phyloP scores from a whole-genome alignment of 2,888 invertebrate genomes.

The Flexamia atlantica region DNA sequence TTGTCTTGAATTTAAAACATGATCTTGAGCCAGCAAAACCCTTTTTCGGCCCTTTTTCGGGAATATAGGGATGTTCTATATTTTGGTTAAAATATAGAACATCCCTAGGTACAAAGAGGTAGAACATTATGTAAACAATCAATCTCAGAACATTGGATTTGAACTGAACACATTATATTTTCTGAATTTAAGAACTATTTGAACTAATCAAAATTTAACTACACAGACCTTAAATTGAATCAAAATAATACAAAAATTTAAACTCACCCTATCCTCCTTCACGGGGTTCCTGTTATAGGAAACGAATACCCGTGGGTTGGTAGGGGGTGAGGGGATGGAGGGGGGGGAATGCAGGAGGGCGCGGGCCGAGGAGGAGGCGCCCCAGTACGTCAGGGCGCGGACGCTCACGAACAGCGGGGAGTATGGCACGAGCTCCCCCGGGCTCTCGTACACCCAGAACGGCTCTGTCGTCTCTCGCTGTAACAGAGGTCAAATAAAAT shows the following conservation, averaged over 20 bases:
- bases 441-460: constrained; percentile 66
- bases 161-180: no score
- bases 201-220: no score
- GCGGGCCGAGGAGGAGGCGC: constrained; percentile 82
- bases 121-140: no score
- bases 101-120: no score
- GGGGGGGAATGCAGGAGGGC: constrained; percentile 86
- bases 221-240: neutral
- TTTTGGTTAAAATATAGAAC: no score
- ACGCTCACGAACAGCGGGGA: constrained; percentile 85
- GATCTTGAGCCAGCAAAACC: no score
- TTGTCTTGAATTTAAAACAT: no score
- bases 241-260: neutral
- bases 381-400: constrained; percentile 92
- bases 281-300: constrained; percentile 71
- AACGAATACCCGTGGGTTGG: constrained; percentile 85
- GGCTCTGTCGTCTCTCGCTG: constrained; percentile 67
- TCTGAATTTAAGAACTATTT: no score
- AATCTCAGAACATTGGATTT: no score
- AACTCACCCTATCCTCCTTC: constrained; percentile 55
- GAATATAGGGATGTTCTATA: no score
- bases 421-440: constrained; percentile 78
- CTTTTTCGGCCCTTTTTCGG: no score
- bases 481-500: neutral
- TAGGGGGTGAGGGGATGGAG: constrained; percentile 87